A percentile compares a stretch with the other conserved stretches of the same genome.
These are phyloP conservation scores for Pipra filicauda DNA, from an alignment of 2,113 vertebrate species.

Conservation along the genomic window DNA sequence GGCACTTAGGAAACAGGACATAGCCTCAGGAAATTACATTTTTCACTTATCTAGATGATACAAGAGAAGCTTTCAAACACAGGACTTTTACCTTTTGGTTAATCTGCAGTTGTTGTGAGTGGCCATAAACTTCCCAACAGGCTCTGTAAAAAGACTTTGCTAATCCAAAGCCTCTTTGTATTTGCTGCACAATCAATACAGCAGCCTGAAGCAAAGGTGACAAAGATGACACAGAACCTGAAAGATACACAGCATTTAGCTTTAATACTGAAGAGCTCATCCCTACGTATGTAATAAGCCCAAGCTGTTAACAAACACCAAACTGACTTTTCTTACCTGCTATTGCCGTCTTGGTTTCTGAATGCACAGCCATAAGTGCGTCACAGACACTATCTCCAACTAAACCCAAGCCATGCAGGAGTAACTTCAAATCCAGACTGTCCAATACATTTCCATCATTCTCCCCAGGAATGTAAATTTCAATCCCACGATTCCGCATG, in stretches of 20 bases:
- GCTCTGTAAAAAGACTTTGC: slow-evolving; percentile 85
- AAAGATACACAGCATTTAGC: neutral
- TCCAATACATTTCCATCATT: slow-evolving; percentile 77
- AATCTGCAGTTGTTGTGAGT: slow-evolving; percentile 80
- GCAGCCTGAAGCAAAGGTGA: slow-evolving; percentile 86
- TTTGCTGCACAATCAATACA: slow-evolving; percentile 81
- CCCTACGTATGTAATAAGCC: neutral
- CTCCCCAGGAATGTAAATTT: slow-evolving; percentile 90
- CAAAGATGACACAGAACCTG: slow-evolving; percentile 85
- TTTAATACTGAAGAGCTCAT: neutral
- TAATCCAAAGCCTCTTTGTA: slow-evolving; percentile 87
- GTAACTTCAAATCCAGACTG: slow-evolving; percentile 83
- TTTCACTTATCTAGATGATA: neutral
- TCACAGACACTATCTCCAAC: slow-evolving; percentile 86
- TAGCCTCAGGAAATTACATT: neutral
- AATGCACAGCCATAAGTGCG: slow-evolving; percentile 83
- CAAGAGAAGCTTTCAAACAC: neutral
- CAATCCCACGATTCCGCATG: slow-evolving; percentile 96
- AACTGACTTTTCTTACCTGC: slow-evolving; percentile 76
- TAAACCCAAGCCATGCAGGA: slow-evolving; percentile 87
- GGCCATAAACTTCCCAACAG: slow-evolving; percentile 84
- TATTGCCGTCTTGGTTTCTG: slow-evolving; percentile 78
- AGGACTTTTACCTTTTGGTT: slow-evolving; percentile 81
- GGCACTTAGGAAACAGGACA: neutral
- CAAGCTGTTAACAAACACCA: neutral